Base-by-base conservation (phyloP, 2,113 vertebrate species). In the Capreolus pygargus region DNA sequence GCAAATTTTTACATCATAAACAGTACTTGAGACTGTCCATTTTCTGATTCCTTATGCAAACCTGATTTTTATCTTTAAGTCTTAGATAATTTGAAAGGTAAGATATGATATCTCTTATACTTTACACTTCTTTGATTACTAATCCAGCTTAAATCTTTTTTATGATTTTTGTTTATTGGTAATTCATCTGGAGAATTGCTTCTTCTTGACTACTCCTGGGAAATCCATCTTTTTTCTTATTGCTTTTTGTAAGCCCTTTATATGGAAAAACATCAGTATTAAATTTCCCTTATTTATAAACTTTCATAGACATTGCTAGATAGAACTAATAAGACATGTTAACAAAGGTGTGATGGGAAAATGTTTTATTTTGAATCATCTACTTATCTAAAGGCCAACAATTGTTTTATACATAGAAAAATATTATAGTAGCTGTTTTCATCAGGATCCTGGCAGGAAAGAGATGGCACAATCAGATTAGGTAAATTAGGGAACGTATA, bases 201-300 rank as follows among this genome's bases (percentile, higher is more conserved):
- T 81, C 7, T 58, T 87, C 12, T 67, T 89, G 13, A 74, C 28
- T 64, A 57, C 89, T 88, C 23, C 19, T 79, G 28, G 23, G 33
- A 4, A 91, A 61, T 55, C 12, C 27, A 83, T 79, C 13, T 81
- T 50, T 91, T 60, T 95, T 87, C 84, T 87, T 96, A 43, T 17
- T 74, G 7, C 50, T 93, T 91, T 64, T 60, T 79, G 28, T 81
- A 30, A 88, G 23, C 23, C 64, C 23, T 85, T 95, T 83, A 86
- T 82, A 39, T 67, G 45, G 43, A 95, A 84, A 30, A n/a, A 58
- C 0, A 50, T n/a, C 19, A 70, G 2, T 85, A 81, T 39, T 96
- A 83, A 60, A 79, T 90, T 92, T 47, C 19, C 21, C 70, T 36
- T 84, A 70, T 64, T 97, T 94, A 83, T 84, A 58, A 92, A 93